These are phyloP conservation scores for Magallana gigas DNA, from an alignment of 1,140 invertebrate species.

Conservation along the genomic window DNA sequence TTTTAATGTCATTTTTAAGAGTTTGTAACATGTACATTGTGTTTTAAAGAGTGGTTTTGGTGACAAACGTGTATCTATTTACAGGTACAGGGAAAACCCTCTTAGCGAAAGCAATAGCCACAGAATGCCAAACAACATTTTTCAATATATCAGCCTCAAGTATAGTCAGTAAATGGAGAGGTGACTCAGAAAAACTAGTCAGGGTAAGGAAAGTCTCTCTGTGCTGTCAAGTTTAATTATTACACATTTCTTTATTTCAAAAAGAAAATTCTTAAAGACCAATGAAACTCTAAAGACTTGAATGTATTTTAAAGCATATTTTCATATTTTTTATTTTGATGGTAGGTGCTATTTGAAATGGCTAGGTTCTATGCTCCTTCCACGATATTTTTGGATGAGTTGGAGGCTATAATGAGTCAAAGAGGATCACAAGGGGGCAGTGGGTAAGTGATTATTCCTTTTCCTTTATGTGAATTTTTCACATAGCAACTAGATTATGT, in stretches of 20 bases:
- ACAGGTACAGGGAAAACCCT: conserved; percentile 89
- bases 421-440: conserved; percentile 78
- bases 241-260: too few relatives aligned
- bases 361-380: conserved; percentile 81
- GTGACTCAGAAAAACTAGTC: conserved; percentile 95
- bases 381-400: conserved; percentile 82
- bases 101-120: conserved; percentile 92
- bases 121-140: conserved; percentile 91
- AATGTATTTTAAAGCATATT: background rate
- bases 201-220: conserved; percentile 81
- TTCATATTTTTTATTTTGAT: conserved; percentile 32
- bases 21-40: background rate
- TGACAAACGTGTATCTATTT: conserved; percentile 8
- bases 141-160: conserved; percentile 94
- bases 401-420: conserved; percentile 81
- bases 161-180: conserved; percentile 95
- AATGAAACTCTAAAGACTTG: background rate
- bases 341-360: conserved; percentile 81
- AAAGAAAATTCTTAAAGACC: too few relatives aligned
- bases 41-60: background rate
- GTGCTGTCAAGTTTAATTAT: too few relatives aligned
- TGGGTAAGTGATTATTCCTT: conserved; percentile 65
- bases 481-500: too few relatives aligned
- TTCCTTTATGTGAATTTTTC: background rate
- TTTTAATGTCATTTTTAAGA: background rate